A percentile compares a stretch with the other conserved stretches of the same genome.
Evolutionary conservation across 2,113 vertebrate genomes (phyloP).

Genomic region (Sebastes schlegelii): DNA sequence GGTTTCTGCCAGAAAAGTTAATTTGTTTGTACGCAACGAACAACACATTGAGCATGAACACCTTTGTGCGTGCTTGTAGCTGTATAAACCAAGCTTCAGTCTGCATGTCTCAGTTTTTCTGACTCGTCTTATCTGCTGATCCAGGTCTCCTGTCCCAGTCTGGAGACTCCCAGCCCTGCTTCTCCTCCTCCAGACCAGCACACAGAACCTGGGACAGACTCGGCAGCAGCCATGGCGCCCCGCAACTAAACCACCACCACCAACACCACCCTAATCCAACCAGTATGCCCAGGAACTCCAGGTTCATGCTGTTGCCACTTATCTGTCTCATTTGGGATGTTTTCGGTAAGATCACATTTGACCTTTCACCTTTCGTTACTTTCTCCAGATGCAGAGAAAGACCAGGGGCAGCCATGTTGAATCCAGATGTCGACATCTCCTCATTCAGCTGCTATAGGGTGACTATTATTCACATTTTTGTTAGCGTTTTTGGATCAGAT

Average conservation of each 20-base stretch:
- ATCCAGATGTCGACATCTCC: slow-evolving; percentile 16
- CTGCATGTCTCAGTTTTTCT: not conserved
- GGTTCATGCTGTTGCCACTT: slow-evolving; percentile 1
- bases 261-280: slow-evolving; percentile 7
- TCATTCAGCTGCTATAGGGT: slow-evolving; percentile 32
- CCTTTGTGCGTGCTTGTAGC: too few relatives aligned
- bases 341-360: not conserved
- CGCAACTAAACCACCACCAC: not conserved
- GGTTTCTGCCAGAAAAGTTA: too few relatives aligned
- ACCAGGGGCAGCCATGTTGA: not conserved
- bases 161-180: not conserved
- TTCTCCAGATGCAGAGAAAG: slow-evolving; percentile 18
- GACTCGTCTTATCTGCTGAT: not conserved
- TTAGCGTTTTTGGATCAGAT: not conserved
- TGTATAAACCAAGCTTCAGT: not conserved
- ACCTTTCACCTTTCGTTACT: not conserved
- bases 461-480: not conserved
- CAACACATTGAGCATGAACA: too few relatives aligned
- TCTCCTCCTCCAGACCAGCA: slow-evolving; percentile 2
- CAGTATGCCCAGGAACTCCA: slow-evolving; percentile 21
- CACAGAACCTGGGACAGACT: not conserved
- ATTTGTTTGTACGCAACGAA: too few relatives aligned
- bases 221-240: not conserved
- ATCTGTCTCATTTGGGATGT: not conserved
- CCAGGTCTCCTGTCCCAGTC: slow-evolving; percentile 52